Evolutionary conservation across 2,888 invertebrate species (phyloP).

Genomic region (Polymixis flavicincta): DNA sequence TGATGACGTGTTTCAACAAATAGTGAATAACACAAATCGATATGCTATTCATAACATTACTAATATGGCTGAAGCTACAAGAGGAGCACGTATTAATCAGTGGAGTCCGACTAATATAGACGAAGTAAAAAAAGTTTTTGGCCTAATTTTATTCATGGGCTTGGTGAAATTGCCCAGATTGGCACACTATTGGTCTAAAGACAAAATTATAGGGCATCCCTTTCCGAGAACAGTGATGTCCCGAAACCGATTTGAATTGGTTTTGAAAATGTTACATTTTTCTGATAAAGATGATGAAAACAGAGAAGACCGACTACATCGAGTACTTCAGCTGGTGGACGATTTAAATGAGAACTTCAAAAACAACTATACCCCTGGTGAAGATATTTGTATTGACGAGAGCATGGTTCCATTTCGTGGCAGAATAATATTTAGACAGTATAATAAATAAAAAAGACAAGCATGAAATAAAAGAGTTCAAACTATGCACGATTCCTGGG

Average conservation of each 20-base stretch:
- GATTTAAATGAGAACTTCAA: constrained; percentile 67
- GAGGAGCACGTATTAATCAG: constrained; percentile 36
- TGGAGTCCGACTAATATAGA: constrained; percentile 62
- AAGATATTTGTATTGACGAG: constrained; percentile 13
- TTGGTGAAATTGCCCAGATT: constrained; percentile 61
- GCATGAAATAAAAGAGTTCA: constrained; percentile 66
- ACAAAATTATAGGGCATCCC: constrained; percentile 17
- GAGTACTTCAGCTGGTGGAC: constrained; percentile 16
- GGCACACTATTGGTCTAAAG: constrained; percentile 10
- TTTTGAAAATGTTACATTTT: constrained; percentile 16
- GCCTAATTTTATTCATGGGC: constrained; percentile 69
- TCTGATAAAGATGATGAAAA: constrained; percentile 19
- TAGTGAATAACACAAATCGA: constrained; percentile 10
- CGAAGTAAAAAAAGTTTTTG: constrained; percentile 68
- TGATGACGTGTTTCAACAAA: constrained; percentile 28
- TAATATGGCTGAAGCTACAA: constrained; percentile 40
- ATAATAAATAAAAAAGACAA: constrained; percentile 36
- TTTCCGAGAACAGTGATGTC: constrained; percentile 52
- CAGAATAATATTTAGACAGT: constrained; percentile 18
- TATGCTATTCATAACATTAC: constrained; percentile 37
- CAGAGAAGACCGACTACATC: constrained; percentile 21
- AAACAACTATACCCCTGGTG: constrained; percentile 22
- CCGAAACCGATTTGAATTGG: constrained; percentile 2
- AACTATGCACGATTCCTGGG: constrained; percentile 62
- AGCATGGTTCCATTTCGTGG: constrained; percentile 24